Evolutionary conservation across 2,888 invertebrate genomes (phyloP), one percentile per base, ranked within the genome.

Genomic region (Sarcophaga subvicina): DNA sequence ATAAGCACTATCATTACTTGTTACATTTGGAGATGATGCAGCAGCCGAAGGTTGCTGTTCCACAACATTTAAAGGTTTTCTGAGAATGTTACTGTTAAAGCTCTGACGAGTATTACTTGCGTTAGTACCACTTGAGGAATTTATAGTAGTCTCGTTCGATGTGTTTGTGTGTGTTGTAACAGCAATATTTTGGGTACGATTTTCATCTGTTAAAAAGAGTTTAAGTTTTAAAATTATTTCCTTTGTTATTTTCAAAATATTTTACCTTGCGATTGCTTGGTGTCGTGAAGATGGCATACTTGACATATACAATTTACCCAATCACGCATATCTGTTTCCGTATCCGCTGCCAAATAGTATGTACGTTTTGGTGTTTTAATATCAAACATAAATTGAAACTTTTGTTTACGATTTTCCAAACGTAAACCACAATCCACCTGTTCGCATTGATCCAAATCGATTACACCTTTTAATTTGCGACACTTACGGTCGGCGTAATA

Each of bases 231-330:
- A 5, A 14, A 54, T 54, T 54, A 4, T 54, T 54, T 4, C 17
- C 4, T 54, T 12, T 2, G 12, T 12, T 17, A 54, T 14, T 4
- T 17, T 14, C 17, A 14, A 14, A 4, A 10, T 75, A 27, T 80
- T 78, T 88, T 89, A 92, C 92, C 91, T 90, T 90, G 92, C 22
- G 87, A 81, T 75, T 93, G 93, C 85, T 93, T 93, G 76, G 93
- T 93, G 83, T 97, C 96, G 91, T 97, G 96, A 85, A 98, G 94
- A 71, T 98, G 97, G 93, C 98, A 99, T 64, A 98, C 98, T 93
- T 96, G 96, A 93, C 99, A 99, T 89, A 99, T 97, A 86, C 97
- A 97, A 91, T 97, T 97, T 12, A 99, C 98, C 99, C 99, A 99
- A 92, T 96, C 96, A 90, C 96, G 97, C 98, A 99, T 98, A 91